These are phyloP conservation scores for Knipowitschia caucasica DNA, from an alignment of 2,797 vertebrate genomes.

Conservation along the genomic window DNA sequence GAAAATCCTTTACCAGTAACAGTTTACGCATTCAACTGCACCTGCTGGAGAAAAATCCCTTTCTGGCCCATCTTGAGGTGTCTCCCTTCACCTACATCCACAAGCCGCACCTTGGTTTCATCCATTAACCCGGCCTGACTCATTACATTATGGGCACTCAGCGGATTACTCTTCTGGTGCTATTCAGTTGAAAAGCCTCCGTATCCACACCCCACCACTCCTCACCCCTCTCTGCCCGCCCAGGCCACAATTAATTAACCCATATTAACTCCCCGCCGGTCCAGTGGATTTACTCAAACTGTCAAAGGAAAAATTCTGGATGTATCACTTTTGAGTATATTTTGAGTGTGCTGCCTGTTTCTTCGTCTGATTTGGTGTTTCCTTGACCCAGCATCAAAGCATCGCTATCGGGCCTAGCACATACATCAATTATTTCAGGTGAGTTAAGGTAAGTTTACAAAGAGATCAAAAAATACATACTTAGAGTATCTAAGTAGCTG, in stretches of 20 bases:
- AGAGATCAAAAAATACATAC: too few species aligned
- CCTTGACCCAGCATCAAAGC: too few species aligned
- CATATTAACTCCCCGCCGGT: conserved; percentile 56
- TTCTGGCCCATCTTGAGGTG: conserved; percentile 5
- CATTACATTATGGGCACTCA: conserved; percentile 77
- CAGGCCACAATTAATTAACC: conserved; percentile 62
- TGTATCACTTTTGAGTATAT: conserved; percentile 4
- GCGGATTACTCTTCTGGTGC: conserved; percentile 66
- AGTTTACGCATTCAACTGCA: not conserved
- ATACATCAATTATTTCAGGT: too few species aligned
- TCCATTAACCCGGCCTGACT: conserved; percentile 49
- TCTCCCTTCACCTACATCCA: conserved; percentile 11
- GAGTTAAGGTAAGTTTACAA: too few species aligned
- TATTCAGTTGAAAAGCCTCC: conserved; percentile 55
- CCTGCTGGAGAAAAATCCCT: conserved; percentile 4
- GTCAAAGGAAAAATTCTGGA: conserved; percentile 45
- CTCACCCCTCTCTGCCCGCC: conserved; percentile 26
- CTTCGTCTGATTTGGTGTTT: too few species aligned
- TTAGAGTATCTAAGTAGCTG: too few species aligned
- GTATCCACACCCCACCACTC: conserved; percentile 26
- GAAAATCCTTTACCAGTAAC: too few species aligned
- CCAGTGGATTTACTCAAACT: conserved; percentile 47
- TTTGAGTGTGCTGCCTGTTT: too few species aligned
- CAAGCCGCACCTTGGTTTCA: conserved; percentile 19
- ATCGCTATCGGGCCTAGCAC: too few species aligned